Base-by-base conservation (phyloP, 1,140 invertebrate genomes). In the Vanessa atalanta region DNA sequence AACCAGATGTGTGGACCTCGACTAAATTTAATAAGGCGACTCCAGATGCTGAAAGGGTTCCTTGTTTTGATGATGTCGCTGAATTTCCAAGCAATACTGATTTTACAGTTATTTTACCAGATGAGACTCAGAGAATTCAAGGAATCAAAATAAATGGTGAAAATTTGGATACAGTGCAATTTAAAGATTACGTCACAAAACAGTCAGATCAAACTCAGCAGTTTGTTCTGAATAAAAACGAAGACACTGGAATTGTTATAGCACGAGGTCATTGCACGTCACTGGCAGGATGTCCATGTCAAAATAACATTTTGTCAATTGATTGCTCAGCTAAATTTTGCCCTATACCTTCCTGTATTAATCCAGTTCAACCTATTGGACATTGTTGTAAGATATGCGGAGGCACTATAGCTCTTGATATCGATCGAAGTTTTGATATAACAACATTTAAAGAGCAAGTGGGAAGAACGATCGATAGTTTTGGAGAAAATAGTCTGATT, bases 371-470 rank as follows among this genome's bases (percentile, higher is more conserved):
- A 53, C 90, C 90, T 26, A 64, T 79, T 2, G 90, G 90, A 7
- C 87, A 88, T 73, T 92, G 90, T 64, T 92, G 90, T 78, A 85
- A 87, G 61, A 84, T 91, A 72, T 92, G 90, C 65, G 89, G 90
- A 6, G 90, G 88, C 6, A 76, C 69, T 9, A 76, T 91, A n/a
- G 57, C 68, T 1, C 86, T 89, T 70, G 75, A 89, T 66, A 69
- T 86, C 0, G 83, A 85, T 63, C 71, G 86, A 66, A 84, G 75
- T 43, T 92, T 90, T 63, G 83, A 87, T 57, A 81, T 86, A 47
- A 78, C 76, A 37, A 20, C 43, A 8, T 89, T 92, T 55, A 82
- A 84, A 53, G 79, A 86, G 55, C 68, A 83, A 8, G 83, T 92
- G 6, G 79, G 84, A 3, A 57, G 78, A 50, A 76, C 75, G 2